Percentiles rank a stretch among this genome's conserved stretches.
Evolutionary conservation across 2,888 invertebrate species (phyloP).

Genomic region (Argynnis bischoffii): DNA sequence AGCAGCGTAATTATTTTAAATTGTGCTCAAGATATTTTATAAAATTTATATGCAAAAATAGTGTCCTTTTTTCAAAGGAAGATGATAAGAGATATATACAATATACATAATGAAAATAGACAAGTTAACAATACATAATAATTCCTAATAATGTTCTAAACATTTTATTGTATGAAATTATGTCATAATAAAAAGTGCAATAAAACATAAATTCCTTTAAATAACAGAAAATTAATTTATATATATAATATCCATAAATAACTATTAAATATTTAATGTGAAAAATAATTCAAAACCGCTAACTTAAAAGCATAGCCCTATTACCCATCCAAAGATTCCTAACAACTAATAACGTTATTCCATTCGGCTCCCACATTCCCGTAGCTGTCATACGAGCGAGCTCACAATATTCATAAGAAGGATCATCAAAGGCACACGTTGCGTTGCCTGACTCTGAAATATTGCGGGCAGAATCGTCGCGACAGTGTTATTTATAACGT

Average conservation of each 20-base stretch:
- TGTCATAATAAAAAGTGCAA: no score
- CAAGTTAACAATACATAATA: no score
- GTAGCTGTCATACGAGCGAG: constrained; percentile 35
- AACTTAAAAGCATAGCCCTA: constrained; percentile 10
- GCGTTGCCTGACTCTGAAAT: constrained; percentile 71
- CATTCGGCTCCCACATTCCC: constrained; percentile 28
- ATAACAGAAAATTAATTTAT: no score
- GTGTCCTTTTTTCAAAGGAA: no score
- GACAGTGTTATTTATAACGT: constrained; percentile 78
- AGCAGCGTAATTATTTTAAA: no score
- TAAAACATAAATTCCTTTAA: no score
- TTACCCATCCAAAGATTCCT: constrained; percentile 24
- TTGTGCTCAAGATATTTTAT: no score
- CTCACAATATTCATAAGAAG: constrained; percentile 69
- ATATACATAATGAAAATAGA: no score
- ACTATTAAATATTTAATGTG: neutral
- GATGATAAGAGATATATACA: no score
- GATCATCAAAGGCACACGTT: constrained; percentile 70
- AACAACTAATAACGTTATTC: constrained; percentile 35
- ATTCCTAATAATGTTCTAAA: no score
- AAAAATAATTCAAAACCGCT: neutral
- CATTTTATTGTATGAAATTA: no score
- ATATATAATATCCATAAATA: neutral
- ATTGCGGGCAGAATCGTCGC: constrained; percentile 72
- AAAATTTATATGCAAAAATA: no score